These are phyloP conservation scores for Seriola aureovittata DNA, from an alignment of 2,113 vertebrate genomes.

Conservation along the genomic window DNA sequence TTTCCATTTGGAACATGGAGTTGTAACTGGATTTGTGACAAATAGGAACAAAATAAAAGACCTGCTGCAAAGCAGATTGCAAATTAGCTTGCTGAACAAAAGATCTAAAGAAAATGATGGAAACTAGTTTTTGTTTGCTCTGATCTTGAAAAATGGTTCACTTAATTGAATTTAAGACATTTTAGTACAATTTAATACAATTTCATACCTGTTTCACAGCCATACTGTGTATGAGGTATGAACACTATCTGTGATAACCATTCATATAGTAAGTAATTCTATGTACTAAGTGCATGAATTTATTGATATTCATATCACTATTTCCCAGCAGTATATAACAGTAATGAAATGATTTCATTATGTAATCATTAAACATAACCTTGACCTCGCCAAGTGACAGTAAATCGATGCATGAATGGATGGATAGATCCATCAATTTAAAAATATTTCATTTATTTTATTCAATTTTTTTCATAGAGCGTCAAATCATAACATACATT, in stretches of 20 bases:
- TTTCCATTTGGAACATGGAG: constrained; percentile 42
- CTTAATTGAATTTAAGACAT: neutral
- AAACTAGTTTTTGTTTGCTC: constrained; percentile 53
- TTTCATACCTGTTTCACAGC: too few species aligned
- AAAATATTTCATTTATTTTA: neutral
- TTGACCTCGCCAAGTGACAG: neutral
- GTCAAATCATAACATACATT: too few species aligned
- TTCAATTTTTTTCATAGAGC: too few species aligned
- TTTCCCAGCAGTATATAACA: neutral
- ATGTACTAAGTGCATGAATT: neutral
- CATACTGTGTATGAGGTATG: neutral
- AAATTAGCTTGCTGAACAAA: constrained; percentile 54
- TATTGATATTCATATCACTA: neutral
- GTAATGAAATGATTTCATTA: neutral
- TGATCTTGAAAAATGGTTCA: constrained; percentile 41
- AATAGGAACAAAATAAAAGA: constrained; percentile 60
- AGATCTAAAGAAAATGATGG: constrained; percentile 47
- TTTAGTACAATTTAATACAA: neutral
- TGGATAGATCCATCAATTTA: neutral
- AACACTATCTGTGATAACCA: neutral
- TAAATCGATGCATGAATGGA: neutral
- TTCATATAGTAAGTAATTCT: neutral
- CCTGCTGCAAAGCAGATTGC: constrained; percentile 40
- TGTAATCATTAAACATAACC: neutral
- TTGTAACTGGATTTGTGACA: constrained; percentile 56